Evolutionary conservation across 1,140 invertebrate species (phyloP).

Genomic region (Lamellibrachia luymesi): DNA sequence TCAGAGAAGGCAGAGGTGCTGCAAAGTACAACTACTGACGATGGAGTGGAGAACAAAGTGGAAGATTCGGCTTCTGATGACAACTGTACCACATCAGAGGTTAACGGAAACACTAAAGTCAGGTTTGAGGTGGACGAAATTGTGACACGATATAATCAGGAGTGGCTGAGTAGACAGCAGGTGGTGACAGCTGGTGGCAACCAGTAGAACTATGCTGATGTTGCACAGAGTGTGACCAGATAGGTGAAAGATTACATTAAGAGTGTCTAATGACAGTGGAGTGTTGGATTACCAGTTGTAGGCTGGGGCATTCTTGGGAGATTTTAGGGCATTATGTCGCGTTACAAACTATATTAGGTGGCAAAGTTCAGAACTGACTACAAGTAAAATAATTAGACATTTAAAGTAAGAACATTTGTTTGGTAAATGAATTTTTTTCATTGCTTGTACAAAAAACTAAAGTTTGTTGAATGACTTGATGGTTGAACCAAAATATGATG

Average conservation of each 20-base stretch:
- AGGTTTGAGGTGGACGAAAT: background rate
- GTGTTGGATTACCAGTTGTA: background rate
- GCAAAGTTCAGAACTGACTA: background rate
- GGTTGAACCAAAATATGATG: no score
- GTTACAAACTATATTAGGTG: background rate
- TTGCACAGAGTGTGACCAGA: background rate
- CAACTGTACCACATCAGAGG: background rate
- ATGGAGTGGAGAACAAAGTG: background rate
- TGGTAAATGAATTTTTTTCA: background rate
- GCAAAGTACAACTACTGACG: background rate
- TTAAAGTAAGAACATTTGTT: background rate
- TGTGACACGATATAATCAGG: background rate
- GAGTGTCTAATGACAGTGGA: background rate
- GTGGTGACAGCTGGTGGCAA: background rate
- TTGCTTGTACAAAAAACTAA: no score
- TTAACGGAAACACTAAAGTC: background rate
- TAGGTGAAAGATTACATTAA: background rate
- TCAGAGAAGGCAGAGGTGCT: background rate
- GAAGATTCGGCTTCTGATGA: background rate
- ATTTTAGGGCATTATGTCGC: background rate
- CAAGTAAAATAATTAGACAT: background rate
- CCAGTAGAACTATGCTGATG: background rate
- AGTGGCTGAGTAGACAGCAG: background rate
- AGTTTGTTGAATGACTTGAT: no score
- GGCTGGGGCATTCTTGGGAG: background rate